Percentiles rank a stretch among this genome's conserved stretches.
Evolutionary conservation across 2,797 vertebrate genomes (phyloP).

Genomic region (Pantherophis alleghaniensis): DNA sequence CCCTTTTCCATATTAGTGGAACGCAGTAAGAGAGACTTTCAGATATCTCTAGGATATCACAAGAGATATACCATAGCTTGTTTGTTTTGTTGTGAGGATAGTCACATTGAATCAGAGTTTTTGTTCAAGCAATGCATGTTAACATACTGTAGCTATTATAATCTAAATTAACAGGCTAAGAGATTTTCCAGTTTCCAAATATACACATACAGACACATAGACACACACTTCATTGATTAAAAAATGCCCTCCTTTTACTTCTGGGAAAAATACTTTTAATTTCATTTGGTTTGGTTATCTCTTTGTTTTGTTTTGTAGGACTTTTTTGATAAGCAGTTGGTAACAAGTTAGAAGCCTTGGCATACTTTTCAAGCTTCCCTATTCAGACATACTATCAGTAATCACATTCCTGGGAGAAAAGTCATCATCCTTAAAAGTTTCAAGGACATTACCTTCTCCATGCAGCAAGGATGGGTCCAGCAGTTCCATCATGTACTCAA

Average conservation of each 20-base stretch:
- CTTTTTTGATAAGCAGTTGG: not conserved
- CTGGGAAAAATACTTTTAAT: not conserved
- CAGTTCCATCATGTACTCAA: constrained; percentile 98
- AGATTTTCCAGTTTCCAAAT: not conserved
- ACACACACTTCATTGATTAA: accelerated
- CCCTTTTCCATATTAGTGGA: not conserved
- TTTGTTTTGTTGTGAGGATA: not conserved
- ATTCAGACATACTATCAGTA: constrained; percentile 1
- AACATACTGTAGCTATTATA: not conserved
- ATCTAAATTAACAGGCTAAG: not conserved
- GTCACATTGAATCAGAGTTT: not conserved
- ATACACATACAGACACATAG: accelerated
- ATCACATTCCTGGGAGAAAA: not conserved
- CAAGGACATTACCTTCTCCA: constrained; percentile 84
- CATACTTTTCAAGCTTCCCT: not conserved
- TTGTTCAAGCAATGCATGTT: constrained; percentile 20
- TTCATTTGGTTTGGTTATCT: not conserved
- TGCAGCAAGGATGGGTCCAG: constrained; percentile 90
- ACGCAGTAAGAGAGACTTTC: not conserved
- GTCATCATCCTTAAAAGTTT: not conserved
- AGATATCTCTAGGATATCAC: not conserved
- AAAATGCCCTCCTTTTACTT: not conserved
- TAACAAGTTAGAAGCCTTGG: not conserved
- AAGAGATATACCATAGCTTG: not conserved
- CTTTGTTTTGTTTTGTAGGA: not conserved